Conservation (phyloP, 2,888 invertebrate species). For the Geotrupes spiniger region DNA sequence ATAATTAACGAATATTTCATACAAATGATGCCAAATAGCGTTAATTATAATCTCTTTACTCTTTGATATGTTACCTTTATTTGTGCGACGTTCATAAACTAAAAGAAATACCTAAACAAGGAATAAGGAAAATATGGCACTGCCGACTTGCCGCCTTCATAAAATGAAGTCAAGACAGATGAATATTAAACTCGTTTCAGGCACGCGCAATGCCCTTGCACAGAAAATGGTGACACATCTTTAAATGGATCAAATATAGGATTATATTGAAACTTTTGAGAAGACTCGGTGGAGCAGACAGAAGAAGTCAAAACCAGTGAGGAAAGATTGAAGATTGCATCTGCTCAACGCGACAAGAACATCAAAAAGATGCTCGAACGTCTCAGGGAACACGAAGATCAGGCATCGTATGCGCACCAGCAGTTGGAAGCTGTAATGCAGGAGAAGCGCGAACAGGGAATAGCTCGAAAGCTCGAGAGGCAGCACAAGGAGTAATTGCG, state of each 20-base stretch:
- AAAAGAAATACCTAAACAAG: too few relatives aligned
- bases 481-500: constrained; percentile 76
- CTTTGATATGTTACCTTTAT: too few relatives aligned
- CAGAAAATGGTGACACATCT: constrained; percentile 88
- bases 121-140: too few relatives aligned
- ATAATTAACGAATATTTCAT: too few relatives aligned
- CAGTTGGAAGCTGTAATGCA: constrained; percentile 67
- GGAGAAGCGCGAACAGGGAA: constrained; percentile 65
- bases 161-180: too few relatives aligned
- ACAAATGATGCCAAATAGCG: too few relatives aligned
- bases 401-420: constrained; percentile 68
- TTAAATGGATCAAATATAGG: constrained; percentile 81
- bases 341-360: constrained; percentile 86
- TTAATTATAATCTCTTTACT: too few relatives aligned
- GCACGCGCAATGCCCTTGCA: constrained; percentile 85
- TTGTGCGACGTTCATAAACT: too few relatives aligned
- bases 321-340: constrained; percentile 83
- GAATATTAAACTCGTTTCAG: constrained; percentile 59
- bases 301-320: constrained; percentile 81
- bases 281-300: constrained; percentile 76
- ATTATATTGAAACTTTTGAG: constrained; percentile 63
- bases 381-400: constrained; percentile 85
- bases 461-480: constrained; percentile 70
- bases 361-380: constrained; percentile 88
- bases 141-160: too few relatives aligned